phyloP scores from a whole-genome alignment of 2,113 vertebrate species.

The Nipponia nippon region DNA sequence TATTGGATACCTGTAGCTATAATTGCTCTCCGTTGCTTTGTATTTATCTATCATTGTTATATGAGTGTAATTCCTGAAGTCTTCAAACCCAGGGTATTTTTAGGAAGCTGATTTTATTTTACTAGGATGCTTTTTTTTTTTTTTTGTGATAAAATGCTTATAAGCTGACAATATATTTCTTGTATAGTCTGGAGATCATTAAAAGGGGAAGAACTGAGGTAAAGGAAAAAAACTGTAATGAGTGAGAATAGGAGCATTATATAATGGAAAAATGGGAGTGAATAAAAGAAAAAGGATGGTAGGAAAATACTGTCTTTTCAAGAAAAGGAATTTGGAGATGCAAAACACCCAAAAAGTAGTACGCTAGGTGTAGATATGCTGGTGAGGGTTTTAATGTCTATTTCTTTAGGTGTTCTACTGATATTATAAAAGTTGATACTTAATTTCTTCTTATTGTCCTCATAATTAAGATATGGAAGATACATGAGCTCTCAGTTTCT shows the following conservation, averaged over 20 bases:
- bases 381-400: not conserved
- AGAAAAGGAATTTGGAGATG: not conserved
- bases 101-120: not conserved
- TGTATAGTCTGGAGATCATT: not conserved
- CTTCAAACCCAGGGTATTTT: not conserved
- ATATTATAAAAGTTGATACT: not conserved
- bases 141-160: not conserved
- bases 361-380: not conserved
- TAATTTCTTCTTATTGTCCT: not conserved
- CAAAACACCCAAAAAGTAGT: not conserved
- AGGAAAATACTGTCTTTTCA: not conserved
- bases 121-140: not conserved
- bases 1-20: not conserved
- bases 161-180: not conserved
- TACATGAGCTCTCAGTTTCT: not conserved
- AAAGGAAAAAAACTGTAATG: not conserved
- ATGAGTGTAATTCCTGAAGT: not conserved
- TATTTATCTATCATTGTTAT: not conserved
- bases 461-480: not conserved
- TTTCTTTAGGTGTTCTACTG: not conserved
- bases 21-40: not conserved
- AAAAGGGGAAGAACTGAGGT: not conserved
- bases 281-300: not conserved
- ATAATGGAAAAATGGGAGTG: not conserved
- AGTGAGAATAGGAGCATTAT: not conserved